Evolutionary conservation across 2,888 invertebrate species (phyloP).

Genomic region (Malthinus seriepunctatus): DNA sequence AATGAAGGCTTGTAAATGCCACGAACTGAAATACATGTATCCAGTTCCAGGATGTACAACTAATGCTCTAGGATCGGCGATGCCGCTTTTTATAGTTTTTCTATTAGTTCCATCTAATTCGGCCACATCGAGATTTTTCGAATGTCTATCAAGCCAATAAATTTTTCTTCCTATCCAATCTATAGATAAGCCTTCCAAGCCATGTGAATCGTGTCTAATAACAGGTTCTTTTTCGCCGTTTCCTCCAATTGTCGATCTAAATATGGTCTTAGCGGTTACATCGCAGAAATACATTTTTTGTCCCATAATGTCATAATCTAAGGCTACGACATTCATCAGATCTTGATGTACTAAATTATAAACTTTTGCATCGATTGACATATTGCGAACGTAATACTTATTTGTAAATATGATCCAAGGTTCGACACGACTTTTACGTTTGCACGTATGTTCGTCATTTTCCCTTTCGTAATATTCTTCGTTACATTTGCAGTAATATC

Average conservation of each 20-base stretch:
- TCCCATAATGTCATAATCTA: constrained; percentile 88
- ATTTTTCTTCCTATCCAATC: constrained; percentile 97
- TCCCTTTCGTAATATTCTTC: constrained; percentile 87
- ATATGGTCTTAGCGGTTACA: constrained; percentile 93
- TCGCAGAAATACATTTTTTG: constrained; percentile 94
- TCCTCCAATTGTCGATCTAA: constrained; percentile 67
- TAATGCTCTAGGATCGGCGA: constrained; percentile 92
- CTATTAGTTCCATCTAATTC: constrained; percentile 91
- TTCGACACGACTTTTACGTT: constrained; percentile 76
- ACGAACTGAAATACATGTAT: constrained; percentile 92
- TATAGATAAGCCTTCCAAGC: constrained; percentile 95
- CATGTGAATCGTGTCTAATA: constrained; percentile 91
- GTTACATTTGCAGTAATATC: constrained; percentile 95
- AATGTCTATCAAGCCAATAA: constrained; percentile 96
- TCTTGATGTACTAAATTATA: constrained; percentile 93
- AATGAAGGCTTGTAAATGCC: constrained; percentile 95
- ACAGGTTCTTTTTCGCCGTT: constrained; percentile 77
- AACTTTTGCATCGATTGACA: constrained; percentile 84
- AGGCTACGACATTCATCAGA: constrained; percentile 93
- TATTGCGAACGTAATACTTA: constrained; percentile 95
- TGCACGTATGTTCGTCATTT: constrained; percentile 86
- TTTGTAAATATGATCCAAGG: constrained; percentile 96
- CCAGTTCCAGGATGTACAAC: constrained; percentile 94
- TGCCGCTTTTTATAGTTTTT: constrained; percentile 84
- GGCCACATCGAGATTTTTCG: constrained; percentile 93